Evolutionary conservation across 92 coral and sea anemone species (phyloP), one percentile per base, ranked within the genome.

Genomic region (Hydrozoanthus gracilis): DNA sequence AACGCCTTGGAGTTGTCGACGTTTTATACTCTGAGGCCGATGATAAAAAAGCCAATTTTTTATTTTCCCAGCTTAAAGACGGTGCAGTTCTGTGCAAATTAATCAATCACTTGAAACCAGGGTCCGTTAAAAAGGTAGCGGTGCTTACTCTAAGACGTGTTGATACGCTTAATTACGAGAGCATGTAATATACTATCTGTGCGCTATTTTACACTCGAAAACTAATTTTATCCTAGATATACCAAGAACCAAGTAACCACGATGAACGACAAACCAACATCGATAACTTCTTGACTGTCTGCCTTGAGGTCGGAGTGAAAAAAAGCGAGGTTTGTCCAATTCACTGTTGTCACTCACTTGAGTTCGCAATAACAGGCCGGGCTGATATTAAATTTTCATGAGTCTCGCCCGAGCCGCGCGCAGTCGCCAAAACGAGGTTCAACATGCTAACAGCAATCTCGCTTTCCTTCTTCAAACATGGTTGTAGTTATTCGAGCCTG

Each of bases 331-430:
- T 95, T 83, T 91, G 95, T 82, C 17, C 8, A 80, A 69, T 27
- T 27, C 39, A 80, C 83, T 60, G 78, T 77, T 52, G 88, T 88
- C 87, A 82, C 84, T 89, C 79, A 92, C 76, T 86, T 89, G 85
- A 87, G 78, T 65, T 66, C 84, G 72, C 82, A 92, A 91, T 83
- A 73, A 91, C 82, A 89, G 83, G 60, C 68, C 48, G 69, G 46
- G 86, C 71, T 77, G 88, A 76, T 83, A 92, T 95, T 89, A 95
- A 95, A 90, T 86, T 95, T 95, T 95, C 95, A 95, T 95, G 89
- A 91, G 88, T 87, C 91, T 78, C 83, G 55, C 14, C 83, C 49
- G 83, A 70, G 85, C 85, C 47, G 85, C 85, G 72, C 85, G 85
- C 85, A 80, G 4, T 65, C 85, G 58, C 52, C 73, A 80, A 80